Conservation (phyloP, 2,113 vertebrate species). For the Larimichthys polyactis region DNA sequence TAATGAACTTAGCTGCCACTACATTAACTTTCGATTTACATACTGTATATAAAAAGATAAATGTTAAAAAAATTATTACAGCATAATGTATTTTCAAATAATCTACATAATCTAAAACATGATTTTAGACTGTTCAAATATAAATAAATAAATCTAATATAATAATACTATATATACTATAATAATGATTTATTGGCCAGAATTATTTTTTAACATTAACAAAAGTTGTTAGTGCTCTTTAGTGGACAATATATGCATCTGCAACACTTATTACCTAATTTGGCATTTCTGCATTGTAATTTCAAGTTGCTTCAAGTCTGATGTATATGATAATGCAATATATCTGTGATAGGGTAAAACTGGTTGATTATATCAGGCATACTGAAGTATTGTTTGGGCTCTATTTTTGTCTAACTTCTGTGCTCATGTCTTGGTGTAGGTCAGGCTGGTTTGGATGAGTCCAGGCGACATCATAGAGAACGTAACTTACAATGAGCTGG, state of each 20-base stretch:
- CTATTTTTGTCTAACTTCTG: background rate
- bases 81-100: background rate
- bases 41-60: too few relatives aligned
- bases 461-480: background rate
- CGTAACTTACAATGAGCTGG: background rate
- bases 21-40: too few relatives aligned
- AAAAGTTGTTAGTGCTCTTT: background rate
- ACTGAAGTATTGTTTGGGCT: background rate
- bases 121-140: too few relatives aligned
- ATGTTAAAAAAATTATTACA: background rate
- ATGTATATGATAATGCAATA: background rate
- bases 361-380: background rate
- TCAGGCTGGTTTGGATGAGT: constrained; percentile 47
- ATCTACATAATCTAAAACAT: too few relatives aligned
- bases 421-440: constrained; percentile 23
- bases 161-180: too few relatives aligned
- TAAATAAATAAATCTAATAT: too few relatives aligned
- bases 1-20: constrained; percentile 1
- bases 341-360: background rate
- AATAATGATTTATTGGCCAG: background rate
- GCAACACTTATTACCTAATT: background rate
- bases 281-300: background rate
- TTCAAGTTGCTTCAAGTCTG: background rate
- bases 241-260: background rate
- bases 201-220: background rate